Evolutionary conservation across 2,888 invertebrate genomes (phyloP).

Genomic region (Spodoptera picta): DNA sequence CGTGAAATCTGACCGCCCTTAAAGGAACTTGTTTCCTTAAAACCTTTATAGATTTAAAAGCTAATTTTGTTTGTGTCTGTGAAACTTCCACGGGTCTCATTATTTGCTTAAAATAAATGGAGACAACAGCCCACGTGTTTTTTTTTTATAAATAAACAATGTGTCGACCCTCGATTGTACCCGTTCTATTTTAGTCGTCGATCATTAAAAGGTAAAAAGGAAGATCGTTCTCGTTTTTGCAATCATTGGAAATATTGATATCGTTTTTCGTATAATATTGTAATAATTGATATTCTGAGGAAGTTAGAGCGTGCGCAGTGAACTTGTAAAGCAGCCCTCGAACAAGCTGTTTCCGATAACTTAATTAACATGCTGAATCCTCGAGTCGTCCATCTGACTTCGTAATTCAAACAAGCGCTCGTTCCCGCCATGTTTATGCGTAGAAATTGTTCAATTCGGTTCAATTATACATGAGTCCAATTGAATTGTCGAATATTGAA

Average conservation of each 20-base stretch:
- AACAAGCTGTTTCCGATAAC: conserved; percentile 67
- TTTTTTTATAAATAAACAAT: background rate
- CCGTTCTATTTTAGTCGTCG: conserved; percentile 3
- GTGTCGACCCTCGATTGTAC: background rate
- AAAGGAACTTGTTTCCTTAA: conserved; percentile 24
- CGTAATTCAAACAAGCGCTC: conserved; percentile 64
- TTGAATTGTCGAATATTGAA: conserved; percentile 11
- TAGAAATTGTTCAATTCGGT: conserved; percentile 49
- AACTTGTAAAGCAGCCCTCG: conserved; percentile 61
- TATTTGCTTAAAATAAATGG: conserved; percentile 27
- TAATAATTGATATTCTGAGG: conserved; percentile 61
- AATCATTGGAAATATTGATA: conserved; percentile 19
- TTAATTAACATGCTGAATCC: conserved; percentile 74
- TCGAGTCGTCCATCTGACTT: conserved; percentile 67
- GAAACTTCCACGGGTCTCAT: conserved; percentile 38
- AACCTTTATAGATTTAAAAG: conserved; percentile 44
- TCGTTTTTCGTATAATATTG: conserved; percentile 36
- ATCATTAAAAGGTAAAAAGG: background rate
- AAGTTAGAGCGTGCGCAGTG: conserved; percentile 50
- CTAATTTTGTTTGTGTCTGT: conserved; percentile 50
- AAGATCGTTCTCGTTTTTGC: conserved; percentile 6
- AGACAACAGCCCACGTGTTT: conserved; percentile 16
- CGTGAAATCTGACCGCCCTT: conserved; percentile 39
- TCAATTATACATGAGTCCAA: conserved; percentile 24
- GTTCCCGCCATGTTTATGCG: conserved; percentile 49